These are phyloP conservation scores for Ptilorrhoa leucosticta DNA, from an alignment of 2,113 vertebrate genomes.

Conservation along the genomic window DNA sequence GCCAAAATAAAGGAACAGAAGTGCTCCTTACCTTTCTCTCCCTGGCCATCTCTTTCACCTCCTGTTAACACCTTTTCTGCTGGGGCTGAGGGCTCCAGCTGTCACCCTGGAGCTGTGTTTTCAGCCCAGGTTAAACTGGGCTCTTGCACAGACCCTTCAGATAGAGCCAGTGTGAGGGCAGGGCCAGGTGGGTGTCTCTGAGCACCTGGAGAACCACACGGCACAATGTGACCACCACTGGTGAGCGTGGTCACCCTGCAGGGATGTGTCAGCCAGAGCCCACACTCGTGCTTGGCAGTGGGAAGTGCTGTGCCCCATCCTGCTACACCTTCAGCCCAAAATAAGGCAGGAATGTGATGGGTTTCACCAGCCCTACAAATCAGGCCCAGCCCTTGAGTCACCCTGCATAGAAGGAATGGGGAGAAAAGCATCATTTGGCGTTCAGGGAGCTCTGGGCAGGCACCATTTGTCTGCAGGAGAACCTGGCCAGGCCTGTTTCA, in stretches of 20 bases:
- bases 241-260: not conserved
- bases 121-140: not conserved
- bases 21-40: not conserved
- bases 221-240: not conserved
- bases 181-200: not conserved
- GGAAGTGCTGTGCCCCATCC: not conserved
- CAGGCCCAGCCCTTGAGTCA: not conserved
- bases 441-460: not conserved
- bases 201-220: not conserved
- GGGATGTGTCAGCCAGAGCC: not conserved
- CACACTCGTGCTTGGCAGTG: not conserved
- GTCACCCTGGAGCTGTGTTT: not conserved
- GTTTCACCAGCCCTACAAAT: not conserved
- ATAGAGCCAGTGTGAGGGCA: accelerated
- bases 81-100: not conserved
- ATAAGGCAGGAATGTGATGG: not conserved
- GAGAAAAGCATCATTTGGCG: not conserved
- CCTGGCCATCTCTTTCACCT: not conserved
- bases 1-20: not conserved
- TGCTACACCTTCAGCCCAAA: not conserved
- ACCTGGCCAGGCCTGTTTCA: not conserved
- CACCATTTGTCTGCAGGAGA: not conserved
- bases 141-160: not conserved
- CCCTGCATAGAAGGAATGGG: accelerated
- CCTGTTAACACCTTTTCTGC: not conserved